phyloP scores from a whole-genome alignment of 1,140 invertebrate species.

The Bombus superbus region DNA sequence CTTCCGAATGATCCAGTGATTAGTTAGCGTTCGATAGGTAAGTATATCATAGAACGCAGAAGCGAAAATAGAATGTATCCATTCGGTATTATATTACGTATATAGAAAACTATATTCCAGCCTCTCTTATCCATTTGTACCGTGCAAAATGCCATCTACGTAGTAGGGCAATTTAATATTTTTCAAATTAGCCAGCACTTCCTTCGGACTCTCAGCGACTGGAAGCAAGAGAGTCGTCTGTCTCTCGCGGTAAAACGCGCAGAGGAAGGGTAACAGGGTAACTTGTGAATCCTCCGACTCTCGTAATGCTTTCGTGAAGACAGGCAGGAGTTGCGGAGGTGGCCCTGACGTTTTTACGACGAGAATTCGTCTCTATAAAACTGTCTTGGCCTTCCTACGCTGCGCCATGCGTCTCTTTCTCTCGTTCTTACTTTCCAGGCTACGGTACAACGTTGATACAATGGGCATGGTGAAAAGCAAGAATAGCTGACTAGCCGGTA shows the following conservation, averaged over 20 bases:
- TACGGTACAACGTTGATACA: conserved; percentile 62
- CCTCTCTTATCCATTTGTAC: not conserved
- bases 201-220: not conserved
- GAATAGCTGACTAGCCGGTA: conserved; percentile 54
- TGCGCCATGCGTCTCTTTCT: conserved; percentile 8
- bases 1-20: not conserved
- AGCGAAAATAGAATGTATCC: too few relatives aligned
- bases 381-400: conserved; percentile 72
- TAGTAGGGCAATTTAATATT: not conserved
- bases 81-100: not conserved
- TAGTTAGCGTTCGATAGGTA: too few relatives aligned
- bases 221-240: conserved; percentile 48
- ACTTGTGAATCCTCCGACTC: conserved; percentile 73
- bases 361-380: conserved; percentile 80
- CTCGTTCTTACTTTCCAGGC: conserved; percentile 38
- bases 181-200: conserved; percentile 59
- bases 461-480: conserved; percentile 56
- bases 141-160: not conserved
- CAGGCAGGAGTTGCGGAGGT: conserved; percentile 69
- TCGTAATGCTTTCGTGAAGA: conserved; percentile 70
- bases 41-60: too few relatives aligned
- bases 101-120: not conserved
- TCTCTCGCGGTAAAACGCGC: conserved; percentile 50
- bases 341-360: conserved; percentile 78
- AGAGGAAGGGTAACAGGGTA: conserved; percentile 65